These are phyloP conservation scores for Plectropomus leopardus DNA, from an alignment of 2,113 vertebrate genomes.

Conservation along the genomic window DNA sequence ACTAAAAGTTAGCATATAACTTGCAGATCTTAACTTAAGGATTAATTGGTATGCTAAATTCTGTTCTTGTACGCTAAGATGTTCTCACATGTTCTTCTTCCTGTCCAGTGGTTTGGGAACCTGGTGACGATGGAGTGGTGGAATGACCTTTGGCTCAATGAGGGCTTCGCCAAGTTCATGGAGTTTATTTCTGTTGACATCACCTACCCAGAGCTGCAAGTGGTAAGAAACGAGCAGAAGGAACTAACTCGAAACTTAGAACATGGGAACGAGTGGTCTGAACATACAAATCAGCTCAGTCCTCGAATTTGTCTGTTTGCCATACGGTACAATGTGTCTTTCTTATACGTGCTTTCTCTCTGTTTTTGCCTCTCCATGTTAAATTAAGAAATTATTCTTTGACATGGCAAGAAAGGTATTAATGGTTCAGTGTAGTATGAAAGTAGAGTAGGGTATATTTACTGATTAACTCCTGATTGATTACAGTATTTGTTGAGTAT, in stretches of 20 bases:
- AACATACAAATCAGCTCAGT: neutral
- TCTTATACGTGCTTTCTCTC: neutral
- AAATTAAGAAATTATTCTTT: neutral
- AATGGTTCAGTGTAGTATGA: neutral
- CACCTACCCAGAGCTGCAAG: conserved; percentile 82
- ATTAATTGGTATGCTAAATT: neutral
- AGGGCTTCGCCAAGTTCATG: conserved; percentile 86
- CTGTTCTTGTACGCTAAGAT: neutral
- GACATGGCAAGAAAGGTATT: neutral
- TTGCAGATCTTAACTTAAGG: neutral
- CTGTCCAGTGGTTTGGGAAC: conserved; percentile 85
- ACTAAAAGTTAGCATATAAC: neutral
- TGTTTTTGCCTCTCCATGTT: neutral
- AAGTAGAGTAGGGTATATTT: neutral
- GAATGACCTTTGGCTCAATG: conserved; percentile 87
- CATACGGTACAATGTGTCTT: neutral
- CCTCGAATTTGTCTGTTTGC: neutral
- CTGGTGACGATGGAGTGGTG: conserved; percentile 88
- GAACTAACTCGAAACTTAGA: neutral
- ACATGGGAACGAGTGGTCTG: neutral
- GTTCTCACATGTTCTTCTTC: neutral
- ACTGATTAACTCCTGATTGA: neutral
- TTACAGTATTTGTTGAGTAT: neutral
- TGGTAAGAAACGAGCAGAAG: conserved; percentile 70
- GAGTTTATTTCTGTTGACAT: conserved; percentile 81